phyloP scores from a whole-genome alignment of 1,140 invertebrate species.

The Eriosoma lanigerum region DNA sequence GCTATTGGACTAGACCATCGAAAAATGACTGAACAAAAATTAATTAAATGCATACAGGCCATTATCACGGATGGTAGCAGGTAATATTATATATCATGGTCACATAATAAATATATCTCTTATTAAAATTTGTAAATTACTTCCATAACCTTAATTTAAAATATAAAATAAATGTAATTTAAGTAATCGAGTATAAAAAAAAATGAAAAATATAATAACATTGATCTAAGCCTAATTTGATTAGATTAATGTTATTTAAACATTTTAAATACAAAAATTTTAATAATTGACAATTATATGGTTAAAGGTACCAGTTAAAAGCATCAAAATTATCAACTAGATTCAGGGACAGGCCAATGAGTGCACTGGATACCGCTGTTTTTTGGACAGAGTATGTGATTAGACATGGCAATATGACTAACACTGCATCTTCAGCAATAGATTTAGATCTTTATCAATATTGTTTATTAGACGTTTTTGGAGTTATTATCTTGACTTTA shows the following conservation, averaged over 20 bases:
- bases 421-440: conserved; percentile 40
- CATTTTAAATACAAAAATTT: no score
- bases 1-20: conserved; percentile 31
- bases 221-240: no score
- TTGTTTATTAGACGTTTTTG: conserved; percentile 52
- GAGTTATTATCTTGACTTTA: not conserved
- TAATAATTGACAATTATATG: not conserved
- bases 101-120: no score
- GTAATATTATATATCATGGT: no score
- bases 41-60: conserved; percentile 2
- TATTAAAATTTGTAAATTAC: no score
- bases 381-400: conserved; percentile 65
- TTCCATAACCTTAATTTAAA: no score
- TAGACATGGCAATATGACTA: conserved; percentile 57
- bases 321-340: conserved; percentile 26
- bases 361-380: conserved; percentile 62
- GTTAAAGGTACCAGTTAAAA: conserved; percentile 52
- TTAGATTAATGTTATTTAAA: no score
- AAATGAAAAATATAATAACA: no score
- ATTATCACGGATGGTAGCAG: not conserved
- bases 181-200: no score
- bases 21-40: not conserved
- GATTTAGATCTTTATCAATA: conserved; percentile 52
- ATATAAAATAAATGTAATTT: no score
- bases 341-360: conserved; percentile 57